Evolutionary conservation across 92 coral and sea anemone genomes (phyloP), one percentile per base, ranked within the genome.

Genomic region (Galaxea fascicularis): DNA sequence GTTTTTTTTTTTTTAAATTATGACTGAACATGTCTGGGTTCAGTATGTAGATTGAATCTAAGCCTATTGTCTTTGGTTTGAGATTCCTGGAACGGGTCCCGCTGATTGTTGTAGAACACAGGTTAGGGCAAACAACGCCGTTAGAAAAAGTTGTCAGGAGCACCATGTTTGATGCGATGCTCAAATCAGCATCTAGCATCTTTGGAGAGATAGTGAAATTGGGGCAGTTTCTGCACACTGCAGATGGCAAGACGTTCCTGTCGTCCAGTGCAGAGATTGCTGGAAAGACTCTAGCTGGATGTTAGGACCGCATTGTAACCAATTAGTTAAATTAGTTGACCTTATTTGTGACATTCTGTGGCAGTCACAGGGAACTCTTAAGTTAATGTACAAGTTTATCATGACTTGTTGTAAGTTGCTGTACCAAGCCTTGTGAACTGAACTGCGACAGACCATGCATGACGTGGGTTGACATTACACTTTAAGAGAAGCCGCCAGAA

Each of bases 131-230:
- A 28, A 63, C n/a, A 63, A 63, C 69, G 45, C 69, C 69, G 24
- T 8, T n/a, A 17, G 69, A 63, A 15, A 63, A 63, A 17, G 69
- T 63, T 30, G 24, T 21, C 9, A 74, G 88, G 88, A 49, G 30
- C 26, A 63, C 71, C 17, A 26, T 80, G 35, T 84, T 84, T 39
- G 58, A 27, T 4, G 14, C 1, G 14, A 47, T 84, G 22, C 44
- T 84, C 45, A 56, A 84, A n/a, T 39, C 54, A 16, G n/a, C 74
- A 10, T 71, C 82, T 22, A 57, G 81, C 73, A 44, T 63, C 60
- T 62, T 84, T 14, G 88, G 88, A 15, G 81, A 73, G 64, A 63
- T 74, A 41, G 44, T 84, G 0, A 73, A 74, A 26, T 35, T 84
- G 11, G 88, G 88, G 39, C 88, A 84, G 62, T 41, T 18, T 6